Evolutionary conservation across 2,888 invertebrate species (phyloP), one percentile per base, ranked within the genome.

Genomic region (Tyria jacobaeae): DNA sequence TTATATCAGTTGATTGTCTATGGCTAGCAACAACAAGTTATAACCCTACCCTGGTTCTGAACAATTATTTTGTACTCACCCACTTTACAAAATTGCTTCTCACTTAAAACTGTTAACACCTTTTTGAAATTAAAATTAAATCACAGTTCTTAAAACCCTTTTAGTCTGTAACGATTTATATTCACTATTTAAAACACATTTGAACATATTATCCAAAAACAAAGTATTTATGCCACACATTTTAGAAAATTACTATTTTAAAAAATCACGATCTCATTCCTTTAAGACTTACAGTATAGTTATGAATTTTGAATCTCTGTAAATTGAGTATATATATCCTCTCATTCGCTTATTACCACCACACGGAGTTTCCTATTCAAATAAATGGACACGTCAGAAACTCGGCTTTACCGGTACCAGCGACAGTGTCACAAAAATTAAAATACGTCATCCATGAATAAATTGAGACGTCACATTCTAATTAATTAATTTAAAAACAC

Each of bases 101-200:
- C 37, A 37, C 49, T 25, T 27, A 48, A 44, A 44, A 21, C 0
- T 10, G 12, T 21, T 12, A 21, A 44, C 44, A 44, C 44, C 10
- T 44, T 15, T 21, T 21, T 5, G n/a, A 21, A 44, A 44, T 21
- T 3, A 21, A 21, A 47, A 35, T 27, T 39, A 60, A 37, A 50
- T 34, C 55, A 50, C 50, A 37, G 24, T 56, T 57, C 21, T 49
- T 47, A 41, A 24, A 41, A 55, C n/a, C 39, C 52, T 37, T 55
- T 52, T 61, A 57, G 56, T 61, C 56, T 57, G 34, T 54, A 60
- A 49, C 10, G 27, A 47, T 21, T 53, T 39, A 39, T 4, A 54
- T 35, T 25, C 31, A 34, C 51, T 14, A 47, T 44, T 47, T 41
- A 56, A 41, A 52, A 9, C 35, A 56, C 35, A 47, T 17, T 35